Evolutionary conservation across 2,113 vertebrate genomes (phyloP), one percentile per base, ranked within the genome.

Genomic region (Rhynchomys soricoides): DNA sequence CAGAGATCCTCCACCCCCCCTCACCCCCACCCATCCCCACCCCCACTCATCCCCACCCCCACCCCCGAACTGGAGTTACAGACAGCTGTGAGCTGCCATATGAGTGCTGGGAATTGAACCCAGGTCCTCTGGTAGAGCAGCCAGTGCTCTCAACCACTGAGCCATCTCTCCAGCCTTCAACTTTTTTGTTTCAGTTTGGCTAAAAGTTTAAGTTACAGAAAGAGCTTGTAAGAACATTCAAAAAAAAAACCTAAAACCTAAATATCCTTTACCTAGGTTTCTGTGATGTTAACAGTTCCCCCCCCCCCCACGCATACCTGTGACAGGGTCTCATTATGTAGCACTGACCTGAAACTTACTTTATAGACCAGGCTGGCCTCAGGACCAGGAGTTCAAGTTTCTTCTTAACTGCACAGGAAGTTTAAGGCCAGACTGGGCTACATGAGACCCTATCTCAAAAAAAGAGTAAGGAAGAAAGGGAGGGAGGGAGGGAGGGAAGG

Each of bases 121-220:
- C 24, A 26, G 59, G 17, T 26, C 59, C 59, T 26, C 22, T 64
- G 59, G 4, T 26, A 64, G 24, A 64, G 22, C 24, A 64, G 59
- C 8, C 8, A 64, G 59, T 64, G 8, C 59, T 64, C 59, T 10
- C 26, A 26, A 64, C 59, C 59, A 64, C 59, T 64, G 59, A 64
- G 22, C 24, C 59, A 64, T 64, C 59, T 64, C 59, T 64, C 24
- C 59, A 64, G 24, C 24, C 59, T 7, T 24, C 62, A 64, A 24
- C 62, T 11, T 66, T 87, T 37, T 73, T 34, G 43, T 89, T 94
- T 91, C 89, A 64, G n/a, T 89, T 95, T 75, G 50, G 59, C 71
- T 66, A 95, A 78, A 68, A 48, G 24, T 86, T 86, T 78, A 82
- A 89, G 50, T 45, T 86, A 78, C 29, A 86, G 73, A 70, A 93